Base-by-base conservation (phyloP, 2,797 vertebrate species). In the Buphagus erythrorhynchus region DNA sequence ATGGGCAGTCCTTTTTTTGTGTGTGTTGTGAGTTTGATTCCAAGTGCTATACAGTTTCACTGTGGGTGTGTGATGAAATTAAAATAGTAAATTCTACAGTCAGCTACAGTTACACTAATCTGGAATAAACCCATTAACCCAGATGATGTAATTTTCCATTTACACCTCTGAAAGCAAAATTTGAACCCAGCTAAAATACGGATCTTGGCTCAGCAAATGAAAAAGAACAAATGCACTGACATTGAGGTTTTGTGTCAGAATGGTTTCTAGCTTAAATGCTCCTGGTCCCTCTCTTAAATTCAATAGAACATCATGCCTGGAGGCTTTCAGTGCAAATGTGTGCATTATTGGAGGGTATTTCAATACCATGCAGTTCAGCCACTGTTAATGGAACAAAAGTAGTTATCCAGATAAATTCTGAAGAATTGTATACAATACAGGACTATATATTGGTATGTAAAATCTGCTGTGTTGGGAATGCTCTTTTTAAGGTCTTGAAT, bases 81-180 rank as follows among this genome's bases (percentile, higher is more conserved):
- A 78, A 84, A 90, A 73, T 36, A 83, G 87, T 63, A 81, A 84
- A 90, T 88, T 90, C 67, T 87, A 28, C 66, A 74, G 51, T 75
- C 80, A 94, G 59, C 51, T 95, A 68, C 66, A 75, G 80, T 96
- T 90, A 82, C 11, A 14, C n/a, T 92, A 94, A 93, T 92, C 74
- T 77, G 81, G 65, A 94, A 92, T 86, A 95, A 94, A 81, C 40
- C 62, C 69, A 76, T 93, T 96, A 91, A 74, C 46, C 22, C 54
- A 54, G 66, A 76, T 93, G 79, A 84, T 63, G 90, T 94, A 73
- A 93, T 92, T 95, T 94, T 95, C 82, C 79, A 79, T 63, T 94
- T 95, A 69, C 91, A 81, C 74, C 38, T 81, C 86, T 87, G 74
- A 94, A 88, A 92, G 92, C 86, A 96, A 88, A 94, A 95, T 92